Percentiles rank a stretch among this genome's conserved stretches.
Conservation (phyloP, 2,888 invertebrate genomes). For the Limnephilus rhombicus region DNA sequence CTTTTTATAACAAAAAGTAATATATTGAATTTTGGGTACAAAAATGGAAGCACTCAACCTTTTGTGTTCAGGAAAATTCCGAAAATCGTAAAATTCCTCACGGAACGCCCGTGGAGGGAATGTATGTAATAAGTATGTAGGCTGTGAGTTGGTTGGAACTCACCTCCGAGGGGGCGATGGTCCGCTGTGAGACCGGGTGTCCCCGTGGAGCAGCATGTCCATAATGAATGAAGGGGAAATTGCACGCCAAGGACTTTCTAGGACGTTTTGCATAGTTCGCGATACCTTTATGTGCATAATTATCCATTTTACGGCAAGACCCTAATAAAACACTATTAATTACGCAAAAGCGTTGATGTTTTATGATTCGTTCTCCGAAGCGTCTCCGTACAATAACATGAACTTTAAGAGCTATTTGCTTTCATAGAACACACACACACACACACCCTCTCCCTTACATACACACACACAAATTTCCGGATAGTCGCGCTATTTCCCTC, state of each 20-base stretch:
- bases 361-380: background rate
- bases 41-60: too few relatives aligned
- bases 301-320: constrained; percentile 24
- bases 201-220: constrained; percentile 2
- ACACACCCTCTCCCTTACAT: too few relatives aligned
- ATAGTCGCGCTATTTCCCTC: background rate
- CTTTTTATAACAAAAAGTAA: too few relatives aligned
- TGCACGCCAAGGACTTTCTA: constrained; percentile 27
- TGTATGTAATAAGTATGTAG: too few relatives aligned
- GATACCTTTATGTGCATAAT: constrained; percentile 43
- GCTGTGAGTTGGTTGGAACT: too few relatives aligned
- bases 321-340: constrained; percentile 27
- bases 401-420: background rate
- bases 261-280: constrained; percentile 41
- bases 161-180: too few relatives aligned
- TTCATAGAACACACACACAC: background rate
- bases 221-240: constrained; percentile 40
- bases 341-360: constrained; percentile 16
- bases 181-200: background rate
- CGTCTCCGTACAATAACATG: background rate
- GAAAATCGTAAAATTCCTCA: too few relatives aligned
- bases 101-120: too few relatives aligned
- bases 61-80: too few relatives aligned
- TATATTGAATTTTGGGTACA: too few relatives aligned
- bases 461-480: too few relatives aligned